phyloP scores from a whole-genome alignment of 2,888 invertebrate genomes.

The Metopia argyrocephala region DNA sequence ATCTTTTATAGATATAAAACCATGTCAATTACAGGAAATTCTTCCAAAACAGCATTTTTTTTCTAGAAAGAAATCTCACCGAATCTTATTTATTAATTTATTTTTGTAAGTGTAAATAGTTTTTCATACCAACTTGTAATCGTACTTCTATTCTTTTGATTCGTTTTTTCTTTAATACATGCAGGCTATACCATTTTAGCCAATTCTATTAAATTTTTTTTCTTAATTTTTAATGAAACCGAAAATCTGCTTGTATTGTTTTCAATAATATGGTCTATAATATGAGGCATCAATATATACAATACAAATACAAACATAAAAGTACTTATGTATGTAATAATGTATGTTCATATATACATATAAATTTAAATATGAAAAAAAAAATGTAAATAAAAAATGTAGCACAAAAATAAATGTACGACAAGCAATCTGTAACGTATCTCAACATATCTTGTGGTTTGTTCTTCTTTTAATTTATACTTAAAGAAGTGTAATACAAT shows the following conservation, averaged over 20 bases:
- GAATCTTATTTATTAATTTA: no score
- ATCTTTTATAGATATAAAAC: no score
- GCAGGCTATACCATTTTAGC: not conserved
- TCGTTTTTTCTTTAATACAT: conserved; percentile 17
- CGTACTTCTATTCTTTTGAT: conserved; percentile 35
- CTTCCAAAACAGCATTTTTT: no score
- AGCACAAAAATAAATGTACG: conserved; percentile 11
- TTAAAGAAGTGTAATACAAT: conserved; percentile 37
- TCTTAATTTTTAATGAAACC: conserved; percentile 54
- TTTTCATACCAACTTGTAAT: conserved; percentile 18
- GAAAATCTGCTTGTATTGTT: conserved; percentile 55
- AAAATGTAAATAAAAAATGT: not conserved
- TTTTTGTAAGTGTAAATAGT: conserved; percentile 26
- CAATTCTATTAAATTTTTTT: not conserved
- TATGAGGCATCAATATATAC: conserved; percentile 17
- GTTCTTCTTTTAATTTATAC: conserved; percentile 63
- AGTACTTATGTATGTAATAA: not conserved
- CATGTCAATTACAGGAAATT: no score
- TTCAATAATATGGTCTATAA: conserved; percentile 19
- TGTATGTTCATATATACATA: not conserved
- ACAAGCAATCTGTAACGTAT: conserved; percentile 51
- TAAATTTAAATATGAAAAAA: not conserved
- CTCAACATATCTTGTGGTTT: conserved; percentile 61
- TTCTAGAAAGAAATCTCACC: no score
- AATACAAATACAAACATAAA: not conserved